Evolutionary conservation across 2,888 invertebrate species (phyloP).

Genomic region (Entomobrya multifasciata): DNA sequence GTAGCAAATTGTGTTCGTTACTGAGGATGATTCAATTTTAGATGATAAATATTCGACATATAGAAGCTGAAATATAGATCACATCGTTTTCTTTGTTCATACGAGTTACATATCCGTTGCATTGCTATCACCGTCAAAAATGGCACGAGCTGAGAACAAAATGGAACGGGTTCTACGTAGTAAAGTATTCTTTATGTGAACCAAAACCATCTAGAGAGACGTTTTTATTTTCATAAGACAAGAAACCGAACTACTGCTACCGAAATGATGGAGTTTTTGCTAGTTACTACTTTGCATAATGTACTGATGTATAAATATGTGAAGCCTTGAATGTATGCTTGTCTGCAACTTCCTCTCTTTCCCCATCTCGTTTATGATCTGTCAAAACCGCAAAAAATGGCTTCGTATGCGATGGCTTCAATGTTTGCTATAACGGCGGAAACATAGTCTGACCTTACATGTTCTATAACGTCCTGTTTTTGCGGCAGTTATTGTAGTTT

Average conservation of each 20-base stretch:
- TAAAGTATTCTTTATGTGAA: conserved; percentile 19
- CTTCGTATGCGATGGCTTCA: too few species aligned
- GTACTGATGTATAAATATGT: background rate
- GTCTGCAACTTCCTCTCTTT: background rate
- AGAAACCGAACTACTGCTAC: background rate
- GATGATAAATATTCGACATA: conserved; percentile 29
- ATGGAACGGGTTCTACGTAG: background rate
- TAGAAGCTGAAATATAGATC: too few species aligned
- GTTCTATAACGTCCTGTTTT: too few species aligned
- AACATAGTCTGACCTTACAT: background rate
- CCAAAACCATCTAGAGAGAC: background rate
- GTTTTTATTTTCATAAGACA: background rate
- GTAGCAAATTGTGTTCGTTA: conserved; percentile 27
- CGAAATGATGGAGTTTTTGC: background rate
- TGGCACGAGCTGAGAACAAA: conserved; percentile 12
- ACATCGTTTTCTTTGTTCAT: conserved; percentile 25
- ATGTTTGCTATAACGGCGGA: background rate
- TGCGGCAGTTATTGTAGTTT: too few species aligned
- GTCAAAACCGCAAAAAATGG: too few species aligned
- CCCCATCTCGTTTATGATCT: too few species aligned
- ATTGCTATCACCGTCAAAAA: conserved; percentile 26
- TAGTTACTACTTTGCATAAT: conserved; percentile 24
- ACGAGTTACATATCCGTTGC: too few species aligned
- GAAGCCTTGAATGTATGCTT: background rate
- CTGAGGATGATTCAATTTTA: background rate